Conservation (phyloP, 2,888 invertebrate species). For the Scaptomyza cyrtandrae region DNA sequence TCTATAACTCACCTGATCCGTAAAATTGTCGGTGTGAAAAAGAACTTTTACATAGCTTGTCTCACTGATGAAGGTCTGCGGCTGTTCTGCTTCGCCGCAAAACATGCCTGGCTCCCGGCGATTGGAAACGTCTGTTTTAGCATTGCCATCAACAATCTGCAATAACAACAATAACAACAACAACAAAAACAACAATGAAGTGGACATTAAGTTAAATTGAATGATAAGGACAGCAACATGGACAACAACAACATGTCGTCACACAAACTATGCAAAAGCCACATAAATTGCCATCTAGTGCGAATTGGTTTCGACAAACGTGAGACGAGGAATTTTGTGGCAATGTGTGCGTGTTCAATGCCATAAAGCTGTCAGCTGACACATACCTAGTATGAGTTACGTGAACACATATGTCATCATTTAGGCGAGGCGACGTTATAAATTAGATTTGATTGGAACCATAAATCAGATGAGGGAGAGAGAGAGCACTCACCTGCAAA, state of each 20-base stretch:
- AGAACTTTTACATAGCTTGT: constrained; percentile 96
- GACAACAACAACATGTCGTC: constrained; percentile 2
- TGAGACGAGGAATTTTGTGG: constrained; percentile 14
- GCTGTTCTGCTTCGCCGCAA: constrained; percentile 97
- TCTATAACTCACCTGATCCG: constrained; percentile 88
- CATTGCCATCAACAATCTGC: constrained; percentile 96
- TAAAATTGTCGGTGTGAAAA: constrained; percentile 96
- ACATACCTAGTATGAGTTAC: constrained; percentile 29
- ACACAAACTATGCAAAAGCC: constrained; percentile 10
- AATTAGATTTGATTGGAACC: constrained; percentile 78
- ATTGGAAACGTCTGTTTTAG: constrained; percentile 94
- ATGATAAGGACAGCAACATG: constrained; percentile 35
- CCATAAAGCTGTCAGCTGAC: constrained; percentile 55
- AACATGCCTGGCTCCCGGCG: constrained; percentile 95
- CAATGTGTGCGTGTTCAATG: constrained; percentile 3
- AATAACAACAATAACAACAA: constrained; percentile 12
- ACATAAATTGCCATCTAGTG: constrained; percentile 38
- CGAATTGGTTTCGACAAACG: constrained; percentile 33
- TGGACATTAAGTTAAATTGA: constrained; percentile 40
- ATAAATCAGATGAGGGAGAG: constrained; percentile 68
- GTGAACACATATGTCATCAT: constrained; percentile 72
- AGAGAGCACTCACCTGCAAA: constrained; percentile 89
- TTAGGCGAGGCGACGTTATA: constrained; percentile 66
- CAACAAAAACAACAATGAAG: constrained; percentile 8
- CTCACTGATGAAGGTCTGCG: constrained; percentile 97